Conservation (phyloP, 2,113 vertebrate genomes). For the Isurus oxyrinchus region DNA sequence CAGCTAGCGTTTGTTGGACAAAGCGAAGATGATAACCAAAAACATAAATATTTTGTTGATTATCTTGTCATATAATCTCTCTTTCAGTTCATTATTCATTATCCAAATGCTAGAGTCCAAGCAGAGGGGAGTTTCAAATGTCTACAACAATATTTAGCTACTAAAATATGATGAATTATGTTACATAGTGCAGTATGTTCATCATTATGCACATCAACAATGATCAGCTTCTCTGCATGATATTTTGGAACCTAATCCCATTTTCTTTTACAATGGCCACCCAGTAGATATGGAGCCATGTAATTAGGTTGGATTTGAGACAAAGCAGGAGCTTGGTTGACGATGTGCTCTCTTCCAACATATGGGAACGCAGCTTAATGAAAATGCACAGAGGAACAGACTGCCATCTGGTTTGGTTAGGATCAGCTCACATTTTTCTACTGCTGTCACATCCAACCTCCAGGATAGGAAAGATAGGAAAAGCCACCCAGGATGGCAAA, state of each 20-base stretch:
- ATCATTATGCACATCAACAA: background rate
- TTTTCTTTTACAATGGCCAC: background rate
- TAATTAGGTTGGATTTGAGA: background rate
- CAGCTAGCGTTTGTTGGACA: no score
- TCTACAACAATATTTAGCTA: background rate
- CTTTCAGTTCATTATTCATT: background rate
- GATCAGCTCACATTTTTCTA: background rate
- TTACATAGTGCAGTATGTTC: background rate
- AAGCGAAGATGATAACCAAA: no score
- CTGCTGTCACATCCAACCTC: background rate
- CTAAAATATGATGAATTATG: background rate
- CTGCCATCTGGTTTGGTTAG: background rate
- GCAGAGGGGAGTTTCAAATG: background rate
- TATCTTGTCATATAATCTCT: background rate
- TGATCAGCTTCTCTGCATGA: background rate
- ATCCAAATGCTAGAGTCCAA: background rate
- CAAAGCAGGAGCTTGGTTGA: background rate
- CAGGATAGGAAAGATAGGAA: background rate
- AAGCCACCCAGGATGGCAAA: background rate
- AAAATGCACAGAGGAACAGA: background rate
- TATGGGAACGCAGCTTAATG: background rate
- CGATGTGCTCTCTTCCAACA: background rate
- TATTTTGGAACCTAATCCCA: background rate
- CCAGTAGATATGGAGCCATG: background rate
- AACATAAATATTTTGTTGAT: background rate